These are phyloP conservation scores for Platycheirus rosarum DNA, from an alignment of 2,888 invertebrate genomes.

Conservation along the genomic window DNA sequence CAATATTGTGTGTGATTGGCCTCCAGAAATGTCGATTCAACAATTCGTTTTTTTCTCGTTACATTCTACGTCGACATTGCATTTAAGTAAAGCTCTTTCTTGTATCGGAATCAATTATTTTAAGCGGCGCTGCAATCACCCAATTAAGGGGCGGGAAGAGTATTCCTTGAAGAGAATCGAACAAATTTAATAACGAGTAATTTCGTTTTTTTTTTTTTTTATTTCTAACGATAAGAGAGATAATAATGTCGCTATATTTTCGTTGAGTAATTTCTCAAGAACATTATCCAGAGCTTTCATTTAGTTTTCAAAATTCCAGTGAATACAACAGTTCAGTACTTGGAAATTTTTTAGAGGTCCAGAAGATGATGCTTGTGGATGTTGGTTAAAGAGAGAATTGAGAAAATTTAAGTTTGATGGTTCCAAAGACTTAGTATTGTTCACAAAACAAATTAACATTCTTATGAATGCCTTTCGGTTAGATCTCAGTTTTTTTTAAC, in stretches of 20 bases:
- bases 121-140: neutral
- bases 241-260: neutral
- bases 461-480: too few species aligned
- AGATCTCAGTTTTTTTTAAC: too few species aligned
- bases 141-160: neutral
- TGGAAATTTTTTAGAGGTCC: too few species aligned
- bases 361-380: too few species aligned
- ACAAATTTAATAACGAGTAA: neutral
- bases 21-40: constrained; percentile 53
- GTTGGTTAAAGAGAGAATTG: too few species aligned
- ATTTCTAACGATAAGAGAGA: constrained; percentile 5
- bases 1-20: constrained; percentile 32
- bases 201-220: too few species aligned
- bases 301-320: neutral
- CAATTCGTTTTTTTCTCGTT: constrained; percentile 3
- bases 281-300: neutral
- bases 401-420: too few species aligned
- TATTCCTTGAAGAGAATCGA: neutral
- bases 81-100: constrained; percentile 32
- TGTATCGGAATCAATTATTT: neutral
- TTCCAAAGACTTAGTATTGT: too few species aligned
- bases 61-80: constrained; percentile 28
- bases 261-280: neutral
- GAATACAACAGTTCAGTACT: neutral
- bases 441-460: too few species aligned